A percentile compares a stretch with the other conserved stretches of the same genome.
Evolutionary conservation across 2,888 invertebrate species (phyloP).

Genomic region (Amphipyra tragopoginis): DNA sequence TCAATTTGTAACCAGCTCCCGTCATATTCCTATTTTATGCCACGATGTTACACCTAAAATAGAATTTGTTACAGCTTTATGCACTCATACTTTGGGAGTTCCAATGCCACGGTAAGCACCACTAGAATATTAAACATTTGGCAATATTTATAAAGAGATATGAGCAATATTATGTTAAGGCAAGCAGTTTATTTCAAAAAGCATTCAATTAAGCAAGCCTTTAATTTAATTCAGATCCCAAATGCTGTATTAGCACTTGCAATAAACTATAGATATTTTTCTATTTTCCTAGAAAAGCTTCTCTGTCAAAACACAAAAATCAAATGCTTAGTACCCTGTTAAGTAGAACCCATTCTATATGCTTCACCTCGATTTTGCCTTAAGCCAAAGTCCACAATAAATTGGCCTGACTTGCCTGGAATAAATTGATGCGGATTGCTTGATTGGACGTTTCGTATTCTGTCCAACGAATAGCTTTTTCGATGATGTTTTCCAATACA

Average conservation of each 20-base stretch:
- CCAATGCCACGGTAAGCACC: not conserved
- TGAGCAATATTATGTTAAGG: too few species aligned
- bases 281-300: slow-evolving; percentile 1
- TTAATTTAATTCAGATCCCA: not conserved
- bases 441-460: slow-evolving; percentile 12
- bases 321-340: slow-evolving; percentile 15
- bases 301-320: slow-evolving; percentile 33
- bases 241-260: not conserved
- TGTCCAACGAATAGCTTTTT: slow-evolving; percentile 1
- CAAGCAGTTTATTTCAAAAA: too few species aligned
- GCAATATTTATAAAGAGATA: not conserved
- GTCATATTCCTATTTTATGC: slow-evolving; percentile 9
- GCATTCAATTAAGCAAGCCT: too few species aligned
- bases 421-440: slow-evolving; percentile 20
- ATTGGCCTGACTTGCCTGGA: slow-evolving; percentile 19
- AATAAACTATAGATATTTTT: slow-evolving; percentile 3
- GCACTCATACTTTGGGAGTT: slow-evolving; percentile 7
- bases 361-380: slow-evolving; percentile 16
- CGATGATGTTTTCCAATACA: slow-evolving; percentile 22
- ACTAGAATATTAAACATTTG: not conserved
- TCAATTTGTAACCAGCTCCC: slow-evolving; percentile 9
- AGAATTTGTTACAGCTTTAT: slow-evolving; percentile 21
- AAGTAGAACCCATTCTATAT: slow-evolving; percentile 9
- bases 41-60: slow-evolving; percentile 18
- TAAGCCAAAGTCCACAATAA: slow-evolving; percentile 18